Conservation (phyloP, 2,888 invertebrate species). For the Zelleria hepariella region DNA sequence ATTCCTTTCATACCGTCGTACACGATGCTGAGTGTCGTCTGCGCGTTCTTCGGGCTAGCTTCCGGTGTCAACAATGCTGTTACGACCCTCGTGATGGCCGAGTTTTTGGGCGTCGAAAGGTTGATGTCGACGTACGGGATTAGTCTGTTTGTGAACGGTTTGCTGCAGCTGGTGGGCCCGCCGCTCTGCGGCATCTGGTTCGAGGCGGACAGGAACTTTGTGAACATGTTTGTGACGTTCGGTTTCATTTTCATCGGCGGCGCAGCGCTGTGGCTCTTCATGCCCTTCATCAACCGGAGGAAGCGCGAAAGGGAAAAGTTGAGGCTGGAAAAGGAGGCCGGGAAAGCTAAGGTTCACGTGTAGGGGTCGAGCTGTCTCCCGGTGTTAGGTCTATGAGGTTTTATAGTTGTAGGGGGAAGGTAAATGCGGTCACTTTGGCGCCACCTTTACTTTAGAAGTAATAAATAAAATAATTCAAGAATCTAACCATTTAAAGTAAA, state of each 20-base stretch:
- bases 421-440: too few species aligned
- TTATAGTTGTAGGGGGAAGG: too few species aligned
- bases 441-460: too few species aligned
- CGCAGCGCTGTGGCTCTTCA: conserved; percentile 80
- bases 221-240: conserved; percentile 80
- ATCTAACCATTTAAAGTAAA: too few species aligned
- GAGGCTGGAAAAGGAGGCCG: conserved; percentile 17
- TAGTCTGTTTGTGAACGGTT: conserved; percentile 86
- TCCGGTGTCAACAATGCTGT: conserved; percentile 89
- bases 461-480: too few species aligned
- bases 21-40: conserved; percentile 75
- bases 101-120: conserved; percentile 86
- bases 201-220: conserved; percentile 74
- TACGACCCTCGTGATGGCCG: conserved; percentile 89
- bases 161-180: conserved; percentile 85
- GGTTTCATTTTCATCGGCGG: conserved; percentile 82
- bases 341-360: not conserved
- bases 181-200: conserved; percentile 84
- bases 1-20: conserved; percentile 80
- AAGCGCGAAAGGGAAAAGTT: conserved; percentile 28
- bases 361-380: not conserved
- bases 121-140: conserved; percentile 89
- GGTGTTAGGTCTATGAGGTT: too few species aligned
- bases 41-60: conserved; percentile 83
- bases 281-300: conserved; percentile 77